Conservation (phyloP, 2,888 invertebrate species). For the Seira ritae region DNA sequence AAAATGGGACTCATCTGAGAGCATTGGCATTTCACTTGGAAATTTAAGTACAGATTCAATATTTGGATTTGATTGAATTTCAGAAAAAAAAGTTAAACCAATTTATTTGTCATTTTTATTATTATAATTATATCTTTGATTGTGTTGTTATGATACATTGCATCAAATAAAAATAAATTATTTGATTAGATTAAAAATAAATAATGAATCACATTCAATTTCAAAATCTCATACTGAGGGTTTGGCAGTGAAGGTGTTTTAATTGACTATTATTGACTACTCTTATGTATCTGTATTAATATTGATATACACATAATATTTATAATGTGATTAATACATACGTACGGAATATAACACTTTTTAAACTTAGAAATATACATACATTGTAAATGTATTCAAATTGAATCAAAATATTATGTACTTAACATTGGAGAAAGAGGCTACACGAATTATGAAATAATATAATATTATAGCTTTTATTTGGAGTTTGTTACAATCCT, state of each 20-base stretch:
- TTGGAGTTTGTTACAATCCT: not conserved
- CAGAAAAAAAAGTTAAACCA: too few species aligned
- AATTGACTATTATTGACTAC: too few species aligned
- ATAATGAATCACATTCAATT: conserved; percentile 5
- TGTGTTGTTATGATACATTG: not conserved
- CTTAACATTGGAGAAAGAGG: not conserved
- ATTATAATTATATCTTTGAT: too few species aligned
- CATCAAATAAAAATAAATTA: conserved; percentile 15
- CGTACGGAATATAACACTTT: too few species aligned
- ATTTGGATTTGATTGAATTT: too few species aligned
- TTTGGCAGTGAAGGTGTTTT: conserved; percentile 29
- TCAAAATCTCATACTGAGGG: conserved; percentile 7
- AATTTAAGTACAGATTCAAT: too few species aligned
- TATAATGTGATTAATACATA: conserved; percentile 1
- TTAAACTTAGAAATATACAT: not conserved
- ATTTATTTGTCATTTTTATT: too few species aligned
- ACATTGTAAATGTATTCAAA: not conserved
- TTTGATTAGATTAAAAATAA: not conserved
- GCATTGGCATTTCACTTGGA: too few species aligned
- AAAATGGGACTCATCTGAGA: too few species aligned
- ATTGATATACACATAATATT: too few species aligned
- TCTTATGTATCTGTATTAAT: too few species aligned
- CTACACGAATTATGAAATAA: not conserved
- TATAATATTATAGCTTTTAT: not conserved
- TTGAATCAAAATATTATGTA: too few species aligned